Evolutionary conservation across 1,140 invertebrate genomes (phyloP), one percentile per base, ranked within the genome.

Genomic region (Marisa cornuarietis): DNA sequence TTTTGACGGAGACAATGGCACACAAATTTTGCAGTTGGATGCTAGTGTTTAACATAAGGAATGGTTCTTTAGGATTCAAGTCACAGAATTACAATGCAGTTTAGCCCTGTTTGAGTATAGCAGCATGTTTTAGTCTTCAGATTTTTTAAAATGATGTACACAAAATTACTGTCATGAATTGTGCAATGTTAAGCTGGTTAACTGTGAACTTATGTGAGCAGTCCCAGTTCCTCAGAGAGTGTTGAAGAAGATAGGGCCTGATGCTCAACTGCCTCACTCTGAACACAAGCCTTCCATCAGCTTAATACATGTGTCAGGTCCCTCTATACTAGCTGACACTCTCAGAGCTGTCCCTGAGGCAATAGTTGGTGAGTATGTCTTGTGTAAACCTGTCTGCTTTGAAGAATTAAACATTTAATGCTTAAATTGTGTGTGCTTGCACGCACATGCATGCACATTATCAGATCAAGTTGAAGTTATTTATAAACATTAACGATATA

Each of bases 311-410:
- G 69, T 42, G 51, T 66, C 76, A 26, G 74, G 52, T 10, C 78
- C 79, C n/a, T 69, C 79, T 22, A 69, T 52, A 7, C 66, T 82
- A 1, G 31, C 52, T 11, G 66, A 76, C 26, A n/a, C 54, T 26
- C 69, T 78, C 13, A 52, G 26, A 11, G 18, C 4, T 69, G 75
- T 82, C 20, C 42, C 54, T 22, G 76, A 78, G 52, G 73, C 78
- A 76, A 61, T 79, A 18, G 76, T 82, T 31, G 78, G 78, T 84
- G 42, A 65, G 51, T 75, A 14, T 68, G 65, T 31, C 65, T 68
- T n/a, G 14, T 31, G 13, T n/a, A 16, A 22, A 42, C 31, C 22
- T 31, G 65, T 68, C n/a, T 68, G 22, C 6, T 31, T 68, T 13
- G 11, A 16, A 24, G 65, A 49, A 26, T 83, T 73, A 84, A 11